phyloP scores from a whole-genome alignment of 1,140 invertebrate species.

The Zophobas morio region DNA sequence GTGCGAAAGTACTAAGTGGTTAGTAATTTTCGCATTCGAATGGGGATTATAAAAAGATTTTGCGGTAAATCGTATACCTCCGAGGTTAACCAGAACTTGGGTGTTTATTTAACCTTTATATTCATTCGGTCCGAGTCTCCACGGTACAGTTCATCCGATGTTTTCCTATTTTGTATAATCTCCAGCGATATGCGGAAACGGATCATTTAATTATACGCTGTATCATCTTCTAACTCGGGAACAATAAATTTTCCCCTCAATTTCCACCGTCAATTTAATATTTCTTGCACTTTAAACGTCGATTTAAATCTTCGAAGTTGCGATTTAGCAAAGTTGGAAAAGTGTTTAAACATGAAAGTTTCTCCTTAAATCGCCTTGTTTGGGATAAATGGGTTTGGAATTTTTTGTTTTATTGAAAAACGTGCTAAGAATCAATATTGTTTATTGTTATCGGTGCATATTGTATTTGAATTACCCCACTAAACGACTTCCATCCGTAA shows the following conservation, averaged over 20 bases:
- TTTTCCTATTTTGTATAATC: constrained; percentile 43
- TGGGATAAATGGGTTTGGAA: constrained; percentile 13
- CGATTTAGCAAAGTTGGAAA: constrained; percentile 15
- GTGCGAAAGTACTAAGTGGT: constrained; percentile 8
- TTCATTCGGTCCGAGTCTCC: constrained; percentile 20
- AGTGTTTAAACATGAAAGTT: background rate
- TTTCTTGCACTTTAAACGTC: constrained; percentile 26
- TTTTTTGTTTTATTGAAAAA: constrained; percentile 32
- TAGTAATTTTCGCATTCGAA: constrained; percentile 4
- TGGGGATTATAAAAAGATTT: constrained; percentile 31
- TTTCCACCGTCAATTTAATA: constrained; percentile 21
- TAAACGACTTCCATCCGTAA: constrained; percentile 43
- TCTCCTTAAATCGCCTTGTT: constrained; percentile 7
- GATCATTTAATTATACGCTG: constrained; percentile 30
- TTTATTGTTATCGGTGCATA: constrained; percentile 38
- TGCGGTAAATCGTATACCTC: constrained; percentile 14
- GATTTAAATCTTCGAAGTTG: background rate
- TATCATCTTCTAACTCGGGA: constrained; percentile 22
- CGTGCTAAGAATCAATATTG: constrained; percentile 31
- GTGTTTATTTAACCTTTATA: constrained; percentile 43
- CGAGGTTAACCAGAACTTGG: constrained; percentile 33
- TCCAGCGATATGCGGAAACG: constrained; percentile 23
- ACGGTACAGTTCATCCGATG: constrained; percentile 39
- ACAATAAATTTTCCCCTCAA: constrained; percentile 34
- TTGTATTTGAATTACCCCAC: constrained; percentile 31